Evolutionary conservation across 2,888 invertebrate species (phyloP).

Genomic region (Synergus itoensis): DNA sequence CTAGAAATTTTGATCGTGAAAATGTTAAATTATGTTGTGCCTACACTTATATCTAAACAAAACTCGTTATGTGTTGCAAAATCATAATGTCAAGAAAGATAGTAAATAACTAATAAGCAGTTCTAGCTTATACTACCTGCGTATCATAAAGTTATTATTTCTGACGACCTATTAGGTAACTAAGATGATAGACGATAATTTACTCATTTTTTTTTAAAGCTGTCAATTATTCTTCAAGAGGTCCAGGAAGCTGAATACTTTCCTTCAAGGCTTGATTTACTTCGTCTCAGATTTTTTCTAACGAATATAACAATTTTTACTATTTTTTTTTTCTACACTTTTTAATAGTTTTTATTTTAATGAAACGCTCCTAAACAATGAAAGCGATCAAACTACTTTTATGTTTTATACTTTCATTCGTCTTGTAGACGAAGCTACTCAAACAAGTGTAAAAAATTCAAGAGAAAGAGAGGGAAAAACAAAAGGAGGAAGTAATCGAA

Average conservation of each 20-base stretch:
- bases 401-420: not conserved
- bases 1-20: not conserved
- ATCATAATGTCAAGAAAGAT: constrained; percentile 11
- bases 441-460: constrained; percentile 11
- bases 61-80: constrained; percentile 11
- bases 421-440: constrained; percentile 7
- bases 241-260: not conserved
- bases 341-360: not conserved
- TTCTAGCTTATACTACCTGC: not conserved
- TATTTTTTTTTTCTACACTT: not conserved
- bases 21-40: not conserved
- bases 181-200: not conserved
- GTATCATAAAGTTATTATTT: not conserved
- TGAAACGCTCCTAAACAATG: not conserved
- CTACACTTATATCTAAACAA: not conserved
- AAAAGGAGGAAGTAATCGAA: constrained; percentile 4
- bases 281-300: not conserved
- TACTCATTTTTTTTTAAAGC: constrained; percentile 15
- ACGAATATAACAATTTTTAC: not conserved
- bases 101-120: not conserved
- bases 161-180: constrained; percentile 2
- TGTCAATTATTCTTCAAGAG: not conserved
- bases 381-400: not conserved
- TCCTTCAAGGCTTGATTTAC: not conserved
- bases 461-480: not conserved